Evolutionary conservation across 2,113 vertebrate genomes (phyloP), one percentile per base, ranked within the genome.

Genomic region (Micromys minutus): DNA sequence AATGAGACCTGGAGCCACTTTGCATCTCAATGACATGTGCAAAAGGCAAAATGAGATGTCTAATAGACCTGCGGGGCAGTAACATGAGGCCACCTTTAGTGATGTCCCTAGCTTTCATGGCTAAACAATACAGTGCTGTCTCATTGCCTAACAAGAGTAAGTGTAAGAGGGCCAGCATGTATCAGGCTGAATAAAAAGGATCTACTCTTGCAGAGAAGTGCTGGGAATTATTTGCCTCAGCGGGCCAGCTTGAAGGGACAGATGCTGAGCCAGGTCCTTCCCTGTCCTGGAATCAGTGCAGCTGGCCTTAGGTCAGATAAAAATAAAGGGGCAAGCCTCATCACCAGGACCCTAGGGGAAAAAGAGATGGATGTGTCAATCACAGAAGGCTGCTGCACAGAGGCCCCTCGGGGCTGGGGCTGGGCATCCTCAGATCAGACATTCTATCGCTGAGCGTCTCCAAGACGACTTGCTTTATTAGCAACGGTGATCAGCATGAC

Each of bases 241-340:
- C 31, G 75, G 94, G 92, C 76, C 90, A 52, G 71, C 76, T 88
- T 74, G 89, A 90, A 97, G 94, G 96, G 91, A 91, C 1, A 97
- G 93, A 95, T 97, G 92, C 83, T 93, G 83, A 0, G 90, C 94
- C 96, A 96, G 95, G 84, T 65, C 91, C 86, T 94, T 97, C 89
- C 95, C 95, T 88, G 93, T 84, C 57, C 95, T 80, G 93, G 92
- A 98, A 98, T 97, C 90, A 63, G 93, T 1, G 15, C 94, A 97
- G 67, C 34, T 98, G 97, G 96, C 97, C 98, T 94, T 6, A 0
- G 97, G 97, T 98, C 98, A 98, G 96, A 98, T 95, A 96, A 97
- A 98, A 98, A 98, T 96, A 98, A 98, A 96, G 88, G 96, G 75
- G 88, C 69, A 50, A 81, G 61, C 31, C 61, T 97, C 92, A 95